Evolutionary conservation across 2,797 vertebrate genomes (phyloP).

Genomic region (Cryptoblepharus egeriae): DNA sequence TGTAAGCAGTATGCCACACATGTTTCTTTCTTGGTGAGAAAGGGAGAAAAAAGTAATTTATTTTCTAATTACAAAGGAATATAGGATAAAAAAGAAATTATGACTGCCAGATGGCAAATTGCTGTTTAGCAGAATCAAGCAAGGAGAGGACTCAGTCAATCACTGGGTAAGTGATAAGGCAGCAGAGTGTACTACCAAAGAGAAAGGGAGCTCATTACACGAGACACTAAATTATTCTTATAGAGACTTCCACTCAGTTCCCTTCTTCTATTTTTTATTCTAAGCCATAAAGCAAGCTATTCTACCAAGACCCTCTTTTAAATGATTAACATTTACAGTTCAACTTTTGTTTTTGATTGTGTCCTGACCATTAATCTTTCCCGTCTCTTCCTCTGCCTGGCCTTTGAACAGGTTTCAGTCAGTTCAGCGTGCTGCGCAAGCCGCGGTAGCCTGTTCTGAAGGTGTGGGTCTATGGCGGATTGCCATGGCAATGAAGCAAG

Average conservation of each 20-base stretch:
- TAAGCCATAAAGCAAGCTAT: constrained; percentile 63
- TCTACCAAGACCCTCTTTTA: constrained; percentile 64
- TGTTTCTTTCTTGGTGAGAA: constrained; percentile 59
- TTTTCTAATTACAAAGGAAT: constrained; percentile 82
- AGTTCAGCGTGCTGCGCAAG: accelerated
- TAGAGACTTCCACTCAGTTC: constrained; percentile 65
- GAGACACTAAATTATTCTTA: constrained; percentile 71
- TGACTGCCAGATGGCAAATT: constrained; percentile 75
- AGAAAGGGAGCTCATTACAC: constrained; percentile 69
- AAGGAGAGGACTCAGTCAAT: constrained; percentile 70
- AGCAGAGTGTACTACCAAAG: constrained; percentile 65
- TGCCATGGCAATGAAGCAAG: background rate
- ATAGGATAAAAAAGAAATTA: constrained; percentile 70
- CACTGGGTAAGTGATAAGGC: constrained; percentile 70
- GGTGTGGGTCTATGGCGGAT: background rate
- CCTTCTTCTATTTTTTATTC: constrained; percentile 68
- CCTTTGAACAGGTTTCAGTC: constrained; percentile 32
- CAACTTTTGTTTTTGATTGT: constrained; percentile 72
- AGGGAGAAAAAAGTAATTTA: constrained; percentile 72
- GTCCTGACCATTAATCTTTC: constrained; percentile 65
- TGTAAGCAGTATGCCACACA: constrained; percentile 68
- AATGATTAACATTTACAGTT: constrained; percentile 73
- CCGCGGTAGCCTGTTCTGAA: background rate
- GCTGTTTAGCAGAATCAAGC: constrained; percentile 71
- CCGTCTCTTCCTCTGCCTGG: constrained; percentile 55